A percentile compares a stretch with the other conserved stretches of the same genome.
These are phyloP conservation scores for Buceros bicornis DNA, from an alignment of 2,797 vertebrate genomes.

Conservation along the genomic window DNA sequence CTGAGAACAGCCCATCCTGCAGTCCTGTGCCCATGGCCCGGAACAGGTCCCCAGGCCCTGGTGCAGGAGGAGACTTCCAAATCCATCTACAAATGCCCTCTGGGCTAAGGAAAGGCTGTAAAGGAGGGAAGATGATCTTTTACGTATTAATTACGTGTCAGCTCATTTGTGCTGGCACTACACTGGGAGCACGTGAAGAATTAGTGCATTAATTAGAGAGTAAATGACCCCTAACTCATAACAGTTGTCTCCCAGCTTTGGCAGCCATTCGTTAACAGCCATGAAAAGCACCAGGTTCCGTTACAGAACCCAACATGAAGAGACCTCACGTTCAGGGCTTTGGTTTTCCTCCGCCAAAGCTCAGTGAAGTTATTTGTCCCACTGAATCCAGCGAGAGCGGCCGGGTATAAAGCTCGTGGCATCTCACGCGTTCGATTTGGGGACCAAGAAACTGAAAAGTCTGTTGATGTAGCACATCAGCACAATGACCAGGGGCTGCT, in stretches of 20 bases:
- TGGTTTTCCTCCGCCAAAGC: not conserved
- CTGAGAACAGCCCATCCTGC: not conserved
- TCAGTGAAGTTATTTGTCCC: not conserved
- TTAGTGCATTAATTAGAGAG: constrained; percentile 62
- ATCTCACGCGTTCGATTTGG: not conserved
- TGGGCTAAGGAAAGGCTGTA: not conserved
- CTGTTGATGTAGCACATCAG: constrained; percentile 1
- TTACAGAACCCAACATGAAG: not conserved
- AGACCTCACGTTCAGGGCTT: not conserved
- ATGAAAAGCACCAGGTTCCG: not conserved
- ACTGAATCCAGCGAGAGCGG: not conserved
- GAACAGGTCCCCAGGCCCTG: not conserved
- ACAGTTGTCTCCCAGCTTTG: not conserved
- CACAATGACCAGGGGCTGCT: constrained; percentile 36
- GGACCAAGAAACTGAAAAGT: not conserved
- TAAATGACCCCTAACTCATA: constrained; percentile 45
- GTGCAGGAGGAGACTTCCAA: not conserved
- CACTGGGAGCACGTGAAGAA: not conserved
- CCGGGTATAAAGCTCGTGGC: not conserved
- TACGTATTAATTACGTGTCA: constrained; percentile 54
- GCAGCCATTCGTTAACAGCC: not conserved
- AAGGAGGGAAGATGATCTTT: not conserved
- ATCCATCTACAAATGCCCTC: not conserved
- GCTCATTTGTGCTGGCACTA: constrained; percentile 28
- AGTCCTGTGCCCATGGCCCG: not conserved